These are phyloP conservation scores for Sylvilagus bachmani DNA, from an alignment of 2,113 vertebrate genomes.

Conservation along the genomic window DNA sequence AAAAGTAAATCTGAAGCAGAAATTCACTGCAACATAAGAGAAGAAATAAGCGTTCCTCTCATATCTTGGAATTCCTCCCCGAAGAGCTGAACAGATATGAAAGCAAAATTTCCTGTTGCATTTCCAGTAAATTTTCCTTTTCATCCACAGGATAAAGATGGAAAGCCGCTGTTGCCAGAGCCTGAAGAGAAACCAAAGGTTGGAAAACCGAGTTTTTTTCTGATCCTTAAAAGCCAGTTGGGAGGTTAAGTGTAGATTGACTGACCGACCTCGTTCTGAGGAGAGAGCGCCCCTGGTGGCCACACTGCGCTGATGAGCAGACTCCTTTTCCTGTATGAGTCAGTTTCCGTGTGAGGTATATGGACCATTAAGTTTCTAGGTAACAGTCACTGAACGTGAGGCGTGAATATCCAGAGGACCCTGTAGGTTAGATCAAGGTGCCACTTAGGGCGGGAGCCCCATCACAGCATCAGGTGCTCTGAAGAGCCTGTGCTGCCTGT, in stretches of 20 bases:
- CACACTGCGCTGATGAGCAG: not conserved
- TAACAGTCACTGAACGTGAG: not conserved
- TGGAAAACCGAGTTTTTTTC: slow-evolving; percentile 62
- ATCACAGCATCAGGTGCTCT: not conserved
- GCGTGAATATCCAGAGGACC: not conserved
- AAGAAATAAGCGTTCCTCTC: not conserved
- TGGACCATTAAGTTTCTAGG: not conserved
- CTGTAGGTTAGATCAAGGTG: not conserved
- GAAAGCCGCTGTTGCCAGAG: slow-evolving; percentile 85
- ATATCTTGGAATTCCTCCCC: slow-evolving; percentile 20
- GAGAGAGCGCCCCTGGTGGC: not conserved
- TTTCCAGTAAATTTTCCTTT: slow-evolving; percentile 61
- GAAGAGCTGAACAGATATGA: not conserved
- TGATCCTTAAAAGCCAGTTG: not conserved
- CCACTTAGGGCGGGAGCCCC: not conserved
- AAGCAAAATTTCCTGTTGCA: slow-evolving; percentile 13
- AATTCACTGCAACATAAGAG: not conserved
- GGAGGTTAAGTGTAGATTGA: not conserved
- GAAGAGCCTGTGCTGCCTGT: not conserved
- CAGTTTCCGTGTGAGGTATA: not conserved
- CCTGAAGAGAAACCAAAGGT: slow-evolving; percentile 88
- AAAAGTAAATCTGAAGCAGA: slow-evolving; percentile 46
- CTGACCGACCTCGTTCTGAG: not conserved
- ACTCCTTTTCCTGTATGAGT: not conserved
- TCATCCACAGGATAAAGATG: slow-evolving; percentile 87